These are phyloP conservation scores for Drosophila ohnishii DNA, from an alignment of 1,140 invertebrate species.

Conservation along the genomic window DNA sequence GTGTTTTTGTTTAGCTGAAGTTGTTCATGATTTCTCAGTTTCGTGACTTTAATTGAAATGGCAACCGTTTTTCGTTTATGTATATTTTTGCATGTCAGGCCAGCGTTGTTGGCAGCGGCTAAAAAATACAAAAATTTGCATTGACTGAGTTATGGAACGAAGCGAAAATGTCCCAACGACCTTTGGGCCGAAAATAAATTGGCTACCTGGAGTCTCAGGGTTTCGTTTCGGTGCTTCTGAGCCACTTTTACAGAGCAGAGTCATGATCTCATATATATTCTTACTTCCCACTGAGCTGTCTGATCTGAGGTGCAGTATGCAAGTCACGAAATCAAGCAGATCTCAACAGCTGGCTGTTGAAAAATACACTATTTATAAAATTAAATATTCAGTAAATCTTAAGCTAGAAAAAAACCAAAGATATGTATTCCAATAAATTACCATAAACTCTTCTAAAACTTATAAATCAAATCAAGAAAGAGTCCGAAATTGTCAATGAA, in stretches of 20 bases:
- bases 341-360: neutral
- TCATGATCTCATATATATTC: neutral
- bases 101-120: neutral
- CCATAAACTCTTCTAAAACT: neutral
- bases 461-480: neutral
- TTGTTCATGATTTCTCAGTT: constrained; percentile 41
- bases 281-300: neutral
- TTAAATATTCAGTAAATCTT: neutral
- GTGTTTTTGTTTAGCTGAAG: constrained; percentile 1
- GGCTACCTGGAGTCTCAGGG: constrained; percentile 1
- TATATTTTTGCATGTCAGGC: constrained; percentile 34
- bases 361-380: neutral
- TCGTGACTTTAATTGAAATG: constrained; percentile 68
- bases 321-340: neutral
- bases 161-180: constrained; percentile 21
- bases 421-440: neutral
- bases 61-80: constrained; percentile 35
- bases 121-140: constrained; percentile 29
- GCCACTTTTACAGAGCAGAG: constrained; percentile 3
- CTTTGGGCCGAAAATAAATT: constrained; percentile 29
- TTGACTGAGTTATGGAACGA: constrained; percentile 34
- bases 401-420: neutral
- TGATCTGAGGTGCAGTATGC: constrained; percentile 1
- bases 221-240: constrained; percentile 32
- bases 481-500: constrained; percentile 10